These are phyloP conservation scores for Ichneumon xanthorius DNA, from an alignment of 2,888 invertebrate genomes.

Conservation along the genomic window DNA sequence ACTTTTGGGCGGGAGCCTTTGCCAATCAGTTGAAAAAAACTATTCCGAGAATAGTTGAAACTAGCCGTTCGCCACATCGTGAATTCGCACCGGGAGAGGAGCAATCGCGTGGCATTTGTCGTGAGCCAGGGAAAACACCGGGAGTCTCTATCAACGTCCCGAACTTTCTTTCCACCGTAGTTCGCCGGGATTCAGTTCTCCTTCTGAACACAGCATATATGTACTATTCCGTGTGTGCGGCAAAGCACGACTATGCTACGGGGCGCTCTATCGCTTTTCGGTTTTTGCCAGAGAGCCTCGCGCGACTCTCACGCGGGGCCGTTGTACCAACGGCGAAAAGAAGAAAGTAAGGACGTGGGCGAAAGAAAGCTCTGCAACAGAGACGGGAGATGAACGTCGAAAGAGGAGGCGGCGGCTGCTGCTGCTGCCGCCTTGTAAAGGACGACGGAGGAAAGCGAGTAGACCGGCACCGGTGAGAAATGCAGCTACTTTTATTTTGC, in stretches of 20 bases:
- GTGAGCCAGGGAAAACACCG: slow-evolving; percentile 72
- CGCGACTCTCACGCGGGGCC: slow-evolving; percentile 54
- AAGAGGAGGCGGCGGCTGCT: slow-evolving; percentile 23
- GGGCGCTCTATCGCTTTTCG: slow-evolving; percentile 80
- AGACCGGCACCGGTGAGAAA: slow-evolving; percentile 78
- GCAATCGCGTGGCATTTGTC: slow-evolving; percentile 81
- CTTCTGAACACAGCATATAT: slow-evolving; percentile 12
- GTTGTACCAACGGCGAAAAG: slow-evolving; percentile 41
- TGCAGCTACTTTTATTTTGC: slow-evolving; percentile 84
- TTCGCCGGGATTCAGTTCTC: slow-evolving; percentile 68
- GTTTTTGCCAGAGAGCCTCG: slow-evolving; percentile 77
- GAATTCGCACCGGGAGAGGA: slow-evolving; percentile 57
- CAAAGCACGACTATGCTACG: slow-evolving; percentile 43
- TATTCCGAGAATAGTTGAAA: slow-evolving; percentile 13
- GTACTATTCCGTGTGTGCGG: slow-evolving; percentile 37
- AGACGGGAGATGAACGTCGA: slow-evolving; percentile 47
- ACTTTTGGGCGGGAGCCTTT: background rate
- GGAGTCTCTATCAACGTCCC: slow-evolving; percentile 82
- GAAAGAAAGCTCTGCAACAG: slow-evolving; percentile 21
- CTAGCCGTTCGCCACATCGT: slow-evolving; percentile 24
- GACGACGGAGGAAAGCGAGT: slow-evolving; percentile 49
- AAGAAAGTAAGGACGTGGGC: slow-evolving; percentile 50
- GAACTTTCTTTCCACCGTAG: slow-evolving; percentile 79
- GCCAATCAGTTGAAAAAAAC: background rate
- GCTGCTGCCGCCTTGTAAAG: slow-evolving; percentile 30